Conservation (phyloP, 1,140 invertebrate species). For the Lordiphosa stackelbergi region DNA sequence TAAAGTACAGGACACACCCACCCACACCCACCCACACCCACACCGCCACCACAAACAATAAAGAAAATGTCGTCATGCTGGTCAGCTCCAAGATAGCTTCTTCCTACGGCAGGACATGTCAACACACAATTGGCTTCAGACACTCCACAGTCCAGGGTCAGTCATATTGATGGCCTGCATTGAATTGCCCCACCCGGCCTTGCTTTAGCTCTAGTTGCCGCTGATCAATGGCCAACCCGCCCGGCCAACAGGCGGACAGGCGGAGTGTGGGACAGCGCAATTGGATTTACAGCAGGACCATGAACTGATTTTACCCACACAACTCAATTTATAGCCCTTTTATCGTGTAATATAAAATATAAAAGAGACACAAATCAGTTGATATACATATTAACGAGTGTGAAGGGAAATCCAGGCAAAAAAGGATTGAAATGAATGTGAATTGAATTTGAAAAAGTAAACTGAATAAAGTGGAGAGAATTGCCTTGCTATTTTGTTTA, state of each 20-base stretch:
- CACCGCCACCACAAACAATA: conserved; percentile 46
- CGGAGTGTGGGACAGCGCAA: conserved; percentile 16
- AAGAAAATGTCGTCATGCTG: conserved; percentile 65
- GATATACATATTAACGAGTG: conserved; percentile 8
- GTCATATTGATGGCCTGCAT: conserved; percentile 36
- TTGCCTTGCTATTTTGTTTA: too few species aligned
- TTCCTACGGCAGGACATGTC: conserved; percentile 13
- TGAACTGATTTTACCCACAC: conserved; percentile 16
- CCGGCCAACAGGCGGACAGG: too few species aligned
- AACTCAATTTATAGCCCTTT: conserved; percentile 58
- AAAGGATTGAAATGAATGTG: conserved; percentile 1
- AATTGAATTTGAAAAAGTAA: too few species aligned
- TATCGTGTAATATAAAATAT: conserved; percentile 43
- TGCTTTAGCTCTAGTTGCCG: not conserved
- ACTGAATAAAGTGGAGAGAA: too few species aligned
- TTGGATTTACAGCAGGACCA: conserved; percentile 36
- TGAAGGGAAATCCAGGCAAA: not conserved
- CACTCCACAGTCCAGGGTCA: conserved; percentile 16
- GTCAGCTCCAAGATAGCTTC: conserved; percentile 20
- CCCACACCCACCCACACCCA: conserved; percentile 21
- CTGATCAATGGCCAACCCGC: conserved; percentile 33
- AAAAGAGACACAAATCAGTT: conserved; percentile 24
- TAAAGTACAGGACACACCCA: conserved; percentile 3
- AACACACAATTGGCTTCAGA: conserved; percentile 39
- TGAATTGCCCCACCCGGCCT: conserved; percentile 2